Evolutionary conservation across 1,140 invertebrate genomes (phyloP).

Genomic region (Orussus abietinus): DNA sequence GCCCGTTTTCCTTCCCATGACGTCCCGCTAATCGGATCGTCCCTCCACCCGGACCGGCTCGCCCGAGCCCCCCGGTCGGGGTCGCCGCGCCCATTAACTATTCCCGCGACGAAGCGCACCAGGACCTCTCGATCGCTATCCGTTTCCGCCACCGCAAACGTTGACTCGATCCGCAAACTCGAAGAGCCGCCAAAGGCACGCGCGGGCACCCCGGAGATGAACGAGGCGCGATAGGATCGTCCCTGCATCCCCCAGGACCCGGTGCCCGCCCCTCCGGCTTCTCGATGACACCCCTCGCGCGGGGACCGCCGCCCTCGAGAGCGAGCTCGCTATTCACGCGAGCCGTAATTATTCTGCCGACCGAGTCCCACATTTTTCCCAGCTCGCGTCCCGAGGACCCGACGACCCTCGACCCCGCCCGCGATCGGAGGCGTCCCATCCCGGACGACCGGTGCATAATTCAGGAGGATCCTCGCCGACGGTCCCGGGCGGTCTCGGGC

Average conservation of each 20-base stretch:
- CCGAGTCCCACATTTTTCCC: constrained; percentile 7
- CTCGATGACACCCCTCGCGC: constrained; percentile 20
- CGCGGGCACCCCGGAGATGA: not conserved
- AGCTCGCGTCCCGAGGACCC: not conserved
- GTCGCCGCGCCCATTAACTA: too few relatives aligned
- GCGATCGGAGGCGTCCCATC: too few relatives aligned
- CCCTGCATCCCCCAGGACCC: constrained; percentile 16
- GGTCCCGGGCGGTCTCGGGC: not conserved
- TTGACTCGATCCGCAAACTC: too few relatives aligned
- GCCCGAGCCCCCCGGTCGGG: too few relatives aligned
- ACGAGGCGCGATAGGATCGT: constrained; percentile 3
- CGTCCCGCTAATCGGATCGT: constrained; percentile 48
- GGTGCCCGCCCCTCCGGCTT: constrained; percentile 23
- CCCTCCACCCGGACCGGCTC: too few relatives aligned
- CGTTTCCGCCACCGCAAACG: too few relatives aligned
- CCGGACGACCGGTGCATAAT: not conserved
- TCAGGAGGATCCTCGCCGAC: not conserved
- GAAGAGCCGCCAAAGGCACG: constrained; percentile 3
- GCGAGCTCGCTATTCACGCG: constrained; percentile 33
- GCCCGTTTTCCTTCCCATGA: constrained; percentile 37
- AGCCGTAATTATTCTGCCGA: constrained; percentile 37
- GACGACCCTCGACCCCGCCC: too few relatives aligned
- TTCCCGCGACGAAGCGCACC: too few relatives aligned
- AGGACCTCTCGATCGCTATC: too few relatives aligned
- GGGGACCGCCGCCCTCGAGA: constrained; percentile 5